Conservation (phyloP, 1,140 invertebrate species). For the Drosophila rufa region DNA sequence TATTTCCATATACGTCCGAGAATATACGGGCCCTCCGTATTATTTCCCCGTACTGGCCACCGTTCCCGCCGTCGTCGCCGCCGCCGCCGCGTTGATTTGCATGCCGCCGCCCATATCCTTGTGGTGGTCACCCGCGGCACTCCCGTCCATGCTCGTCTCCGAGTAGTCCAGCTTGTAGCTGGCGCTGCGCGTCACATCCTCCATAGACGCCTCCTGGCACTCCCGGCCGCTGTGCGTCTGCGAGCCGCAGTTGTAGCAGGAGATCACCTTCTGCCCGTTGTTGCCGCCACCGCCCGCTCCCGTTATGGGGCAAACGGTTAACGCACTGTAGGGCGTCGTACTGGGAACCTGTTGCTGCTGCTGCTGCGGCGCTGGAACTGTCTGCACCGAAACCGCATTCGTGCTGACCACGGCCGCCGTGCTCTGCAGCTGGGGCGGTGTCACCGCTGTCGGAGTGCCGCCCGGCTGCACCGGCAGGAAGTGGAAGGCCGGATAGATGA, state of each 20-base stretch:
- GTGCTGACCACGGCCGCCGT: slow-evolving; percentile 69
- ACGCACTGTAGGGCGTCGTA: slow-evolving; percentile 53
- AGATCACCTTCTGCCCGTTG: slow-evolving; percentile 79
- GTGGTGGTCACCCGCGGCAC: slow-evolving; percentile 32
- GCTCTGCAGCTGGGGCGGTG: slow-evolving; percentile 85
- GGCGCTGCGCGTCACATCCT: slow-evolving; percentile 91
- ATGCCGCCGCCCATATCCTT: slow-evolving; percentile 56
- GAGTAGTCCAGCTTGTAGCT: slow-evolving; percentile 88
- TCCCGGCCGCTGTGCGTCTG: slow-evolving; percentile 92
- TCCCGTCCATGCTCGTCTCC: slow-evolving; percentile 63
- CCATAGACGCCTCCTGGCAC: slow-evolving; percentile 94
- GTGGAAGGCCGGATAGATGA: slow-evolving; percentile 85
- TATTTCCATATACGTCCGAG: slow-evolving; percentile 52
- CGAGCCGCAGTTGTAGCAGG: slow-evolving; percentile 92
- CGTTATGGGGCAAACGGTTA: slow-evolving; percentile 67
- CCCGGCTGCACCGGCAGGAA: slow-evolving; percentile 84
- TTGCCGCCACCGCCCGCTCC: slow-evolving; percentile 51
- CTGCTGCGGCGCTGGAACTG: slow-evolving; percentile 46
- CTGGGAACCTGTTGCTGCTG: slow-evolving; percentile 36
- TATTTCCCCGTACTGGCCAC: slow-evolving; percentile 70
- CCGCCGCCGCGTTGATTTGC: slow-evolving; percentile 37
- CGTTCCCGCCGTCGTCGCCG: slow-evolving; percentile 40
- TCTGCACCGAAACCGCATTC: slow-evolving; percentile 65
- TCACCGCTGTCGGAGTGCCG: slow-evolving; percentile 79
- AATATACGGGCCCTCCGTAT: slow-evolving; percentile 31